These are phyloP conservation scores for Sminthopsis crassicaudata DNA, from an alignment of 2,113 vertebrate species.

Conservation along the genomic window DNA sequence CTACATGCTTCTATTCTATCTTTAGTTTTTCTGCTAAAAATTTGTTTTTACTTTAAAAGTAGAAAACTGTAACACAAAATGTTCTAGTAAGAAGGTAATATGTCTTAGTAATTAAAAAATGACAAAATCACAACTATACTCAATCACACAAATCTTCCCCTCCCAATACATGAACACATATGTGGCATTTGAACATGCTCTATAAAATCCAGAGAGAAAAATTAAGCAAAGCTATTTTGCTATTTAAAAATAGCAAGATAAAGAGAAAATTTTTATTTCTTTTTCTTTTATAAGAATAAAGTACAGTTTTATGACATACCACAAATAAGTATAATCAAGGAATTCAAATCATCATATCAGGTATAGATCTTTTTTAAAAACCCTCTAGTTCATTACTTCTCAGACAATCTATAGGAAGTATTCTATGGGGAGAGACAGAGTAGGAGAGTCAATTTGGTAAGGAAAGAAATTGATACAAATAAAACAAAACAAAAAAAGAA, in stretches of 20 bases:
- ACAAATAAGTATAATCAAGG: background rate
- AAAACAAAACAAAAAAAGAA: background rate
- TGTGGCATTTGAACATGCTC: background rate
- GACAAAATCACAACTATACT: background rate
- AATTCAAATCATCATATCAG: background rate
- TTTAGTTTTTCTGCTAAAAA: background rate
- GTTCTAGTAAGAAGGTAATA: background rate
- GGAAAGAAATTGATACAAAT: background rate
- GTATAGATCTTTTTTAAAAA: background rate
- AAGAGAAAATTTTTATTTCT: background rate
- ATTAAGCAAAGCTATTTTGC: conserved; percentile 7
- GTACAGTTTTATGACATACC: background rate
- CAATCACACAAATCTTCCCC: background rate
- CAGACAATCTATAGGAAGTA: background rate
- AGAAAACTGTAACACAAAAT: background rate
- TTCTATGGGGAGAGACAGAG: background rate
- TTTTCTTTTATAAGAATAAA: background rate
- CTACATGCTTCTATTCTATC: background rate
- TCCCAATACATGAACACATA: background rate
- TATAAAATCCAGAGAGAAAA: background rate
- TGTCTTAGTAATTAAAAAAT: background rate
- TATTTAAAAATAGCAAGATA: background rate
- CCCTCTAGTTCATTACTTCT: background rate
- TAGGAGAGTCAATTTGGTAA: background rate
- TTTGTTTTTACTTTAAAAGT: background rate